These are phyloP conservation scores for Archilochus colubris DNA, from an alignment of 2,113 vertebrate genomes.

Conservation along the genomic window DNA sequence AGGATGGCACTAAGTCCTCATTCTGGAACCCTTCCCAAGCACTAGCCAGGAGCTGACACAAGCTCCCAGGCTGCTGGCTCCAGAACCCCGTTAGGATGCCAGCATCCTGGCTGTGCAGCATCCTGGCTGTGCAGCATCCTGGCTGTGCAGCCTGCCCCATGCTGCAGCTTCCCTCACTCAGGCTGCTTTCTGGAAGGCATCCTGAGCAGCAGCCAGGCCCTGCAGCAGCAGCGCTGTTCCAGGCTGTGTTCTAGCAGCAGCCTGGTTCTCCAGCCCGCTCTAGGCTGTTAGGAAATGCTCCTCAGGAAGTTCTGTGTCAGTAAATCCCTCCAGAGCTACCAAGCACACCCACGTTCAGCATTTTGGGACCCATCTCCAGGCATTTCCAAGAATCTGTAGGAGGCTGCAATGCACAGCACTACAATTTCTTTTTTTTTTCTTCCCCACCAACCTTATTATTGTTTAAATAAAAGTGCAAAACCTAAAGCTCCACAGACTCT, in stretches of 20 bases:
- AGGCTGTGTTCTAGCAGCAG: neutral
- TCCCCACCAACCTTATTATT: neutral
- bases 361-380: neutral
- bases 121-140: neutral
- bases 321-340: neutral
- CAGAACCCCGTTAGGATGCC: constrained; percentile 29
- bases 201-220: neutral
- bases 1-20: neutral
- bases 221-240: neutral
- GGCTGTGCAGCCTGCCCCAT: constrained; percentile 19
- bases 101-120: neutral
- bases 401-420: neutral
- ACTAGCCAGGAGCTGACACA: neutral
- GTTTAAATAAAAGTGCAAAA: neutral
- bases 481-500: neutral
- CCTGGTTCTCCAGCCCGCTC: neutral
- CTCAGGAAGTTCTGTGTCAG: neutral
- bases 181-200: constrained; percentile 37
- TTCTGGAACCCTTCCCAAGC: neutral
- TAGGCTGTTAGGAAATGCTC: neutral
- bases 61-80: constrained; percentile 51
- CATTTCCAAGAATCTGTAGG: neutral
- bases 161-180: constrained; percentile 42
- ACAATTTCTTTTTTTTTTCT: neutral
- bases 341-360: neutral